Percentiles rank a stretch among this genome's conserved stretches.
phyloP scores from a whole-genome alignment of 2,888 invertebrate species.

The Ametastegia equiseti region DNA sequence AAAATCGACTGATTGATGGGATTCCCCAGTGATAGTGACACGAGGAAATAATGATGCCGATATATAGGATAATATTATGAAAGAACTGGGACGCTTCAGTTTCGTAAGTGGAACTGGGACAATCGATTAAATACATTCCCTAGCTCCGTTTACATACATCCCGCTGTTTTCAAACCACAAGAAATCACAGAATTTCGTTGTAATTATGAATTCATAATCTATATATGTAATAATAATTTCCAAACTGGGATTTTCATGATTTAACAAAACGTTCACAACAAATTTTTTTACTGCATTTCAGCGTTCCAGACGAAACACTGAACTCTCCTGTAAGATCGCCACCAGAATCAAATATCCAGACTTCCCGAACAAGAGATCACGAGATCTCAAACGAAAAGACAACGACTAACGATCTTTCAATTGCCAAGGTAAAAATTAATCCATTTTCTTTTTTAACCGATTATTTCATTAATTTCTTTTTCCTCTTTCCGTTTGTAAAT shows the following conservation, averaged over 20 bases:
- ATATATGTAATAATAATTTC: too few species aligned
- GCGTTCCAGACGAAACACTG: neutral
- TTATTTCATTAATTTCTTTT: too few species aligned
- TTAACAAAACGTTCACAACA: too few species aligned
- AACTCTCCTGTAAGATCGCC: slow-evolving; percentile 11
- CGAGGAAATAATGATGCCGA: neutral
- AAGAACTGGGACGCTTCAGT: slow-evolving; percentile 28
- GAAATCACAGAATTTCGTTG: neutral
- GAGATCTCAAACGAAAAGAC: neutral
- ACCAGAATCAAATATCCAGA: neutral
- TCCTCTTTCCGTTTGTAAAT: too few species aligned
- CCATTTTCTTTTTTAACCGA: too few species aligned
- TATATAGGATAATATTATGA: slow-evolving; percentile 13
- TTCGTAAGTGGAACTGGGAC: slow-evolving; percentile 48
- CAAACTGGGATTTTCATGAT: too few species aligned
- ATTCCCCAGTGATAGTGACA: neutral
- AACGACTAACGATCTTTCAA: slow-evolving; percentile 6
- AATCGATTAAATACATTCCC: slow-evolving; percentile 46
- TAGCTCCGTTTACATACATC: slow-evolving; percentile 22
- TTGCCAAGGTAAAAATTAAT: neutral
- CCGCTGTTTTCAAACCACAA: neutral
- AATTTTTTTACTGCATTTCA: neutral
- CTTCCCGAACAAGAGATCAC: slow-evolving; percentile 38
- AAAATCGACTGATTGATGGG: neutral
- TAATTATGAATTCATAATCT: too few species aligned